Evolutionary conservation across 2,113 vertebrate genomes (phyloP).

Genomic region (Thalassoma bifasciatum): DNA sequence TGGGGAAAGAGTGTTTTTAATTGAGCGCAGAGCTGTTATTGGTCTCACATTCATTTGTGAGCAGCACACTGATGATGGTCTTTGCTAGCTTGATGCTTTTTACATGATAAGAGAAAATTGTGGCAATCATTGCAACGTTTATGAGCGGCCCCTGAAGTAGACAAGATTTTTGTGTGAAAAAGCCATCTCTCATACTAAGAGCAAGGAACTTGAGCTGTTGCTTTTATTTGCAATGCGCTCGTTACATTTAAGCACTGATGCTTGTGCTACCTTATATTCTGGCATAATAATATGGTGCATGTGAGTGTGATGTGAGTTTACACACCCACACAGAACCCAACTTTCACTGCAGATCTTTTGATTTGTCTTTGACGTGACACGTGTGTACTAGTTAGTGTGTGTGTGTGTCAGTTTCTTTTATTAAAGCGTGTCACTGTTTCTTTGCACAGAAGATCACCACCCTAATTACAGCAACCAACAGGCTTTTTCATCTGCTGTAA

Average conservation of each 20-base stretch:
- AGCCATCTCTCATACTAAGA: conserved; percentile 36
- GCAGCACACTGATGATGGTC: conserved; percentile 30
- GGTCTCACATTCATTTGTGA: conserved; percentile 46
- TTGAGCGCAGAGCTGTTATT: conserved; percentile 36
- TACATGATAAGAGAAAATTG: conserved; percentile 51
- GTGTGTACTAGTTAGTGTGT: conserved; percentile 5
- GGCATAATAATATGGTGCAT: conserved; percentile 18
- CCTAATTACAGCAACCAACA: conserved; percentile 60
- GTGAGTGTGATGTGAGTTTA: conserved; percentile 21
- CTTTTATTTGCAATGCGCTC: conserved; percentile 1
- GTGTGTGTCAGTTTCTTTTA: conserved; percentile 30
- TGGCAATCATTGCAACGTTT: conserved; percentile 57
- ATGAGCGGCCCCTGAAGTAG: background rate
- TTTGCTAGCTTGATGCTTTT: conserved; percentile 31
- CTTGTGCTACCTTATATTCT: conserved; percentile 5
- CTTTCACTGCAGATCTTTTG: conserved; percentile 23
- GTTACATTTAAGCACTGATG: conserved; percentile 18
- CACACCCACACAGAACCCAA: conserved; percentile 5
- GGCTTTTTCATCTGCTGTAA: conserved; percentile 59
- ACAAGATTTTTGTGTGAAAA: conserved; percentile 40
- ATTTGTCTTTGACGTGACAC: conserved; percentile 31
- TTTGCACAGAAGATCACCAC: conserved; percentile 43
- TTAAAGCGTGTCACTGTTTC: conserved; percentile 52
- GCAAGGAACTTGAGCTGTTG: conserved; percentile 37
- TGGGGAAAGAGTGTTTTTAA: conserved; percentile 45